Evolutionary conservation across 2,888 invertebrate genomes (phyloP).

Genomic region (Thymelicus sylvestris): DNA sequence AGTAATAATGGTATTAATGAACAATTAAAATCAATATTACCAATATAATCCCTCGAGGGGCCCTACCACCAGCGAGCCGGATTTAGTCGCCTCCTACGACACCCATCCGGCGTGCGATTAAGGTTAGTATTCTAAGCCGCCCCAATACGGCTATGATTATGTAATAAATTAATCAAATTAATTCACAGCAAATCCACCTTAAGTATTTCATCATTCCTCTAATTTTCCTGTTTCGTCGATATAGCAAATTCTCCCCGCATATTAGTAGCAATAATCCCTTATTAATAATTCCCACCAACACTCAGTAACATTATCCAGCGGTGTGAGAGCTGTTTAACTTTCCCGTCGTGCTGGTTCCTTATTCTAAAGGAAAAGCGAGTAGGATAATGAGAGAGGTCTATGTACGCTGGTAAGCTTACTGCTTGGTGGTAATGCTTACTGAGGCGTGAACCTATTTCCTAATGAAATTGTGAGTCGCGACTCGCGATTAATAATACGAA

Average conservation of each 20-base stretch:
- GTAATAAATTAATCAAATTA: neutral
- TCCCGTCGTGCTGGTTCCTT: slow-evolving; percentile 11
- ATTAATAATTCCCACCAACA: slow-evolving; percentile 30
- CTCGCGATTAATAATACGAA: neutral
- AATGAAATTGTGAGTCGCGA: neutral
- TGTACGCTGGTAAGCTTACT: slow-evolving; percentile 14
- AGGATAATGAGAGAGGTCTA: slow-evolving; percentile 15
- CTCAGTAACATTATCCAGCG: slow-evolving; percentile 16
- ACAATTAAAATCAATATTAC: too few relatives aligned
- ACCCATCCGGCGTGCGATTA: too few relatives aligned
- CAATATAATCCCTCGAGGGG: too few relatives aligned
- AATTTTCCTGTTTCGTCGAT: slow-evolving; percentile 10
- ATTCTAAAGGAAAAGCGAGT: slow-evolving; percentile 13
- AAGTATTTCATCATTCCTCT: neutral
- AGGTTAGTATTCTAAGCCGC: too few relatives aligned
- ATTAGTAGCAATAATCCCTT: slow-evolving; percentile 24
- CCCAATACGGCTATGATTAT: too few relatives aligned
- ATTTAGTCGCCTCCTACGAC: too few relatives aligned
- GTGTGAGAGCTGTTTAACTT: slow-evolving; percentile 26
- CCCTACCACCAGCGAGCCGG: too few relatives aligned
- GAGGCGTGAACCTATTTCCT: slow-evolving; percentile 9
- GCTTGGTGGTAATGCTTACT: too few relatives aligned
- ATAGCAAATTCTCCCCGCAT: slow-evolving; percentile 16
- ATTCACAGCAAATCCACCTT: neutral
- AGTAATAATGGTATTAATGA: too few relatives aligned